Conservation (phyloP, 2,888 invertebrate genomes). For the Smittia sp. region DNA sequence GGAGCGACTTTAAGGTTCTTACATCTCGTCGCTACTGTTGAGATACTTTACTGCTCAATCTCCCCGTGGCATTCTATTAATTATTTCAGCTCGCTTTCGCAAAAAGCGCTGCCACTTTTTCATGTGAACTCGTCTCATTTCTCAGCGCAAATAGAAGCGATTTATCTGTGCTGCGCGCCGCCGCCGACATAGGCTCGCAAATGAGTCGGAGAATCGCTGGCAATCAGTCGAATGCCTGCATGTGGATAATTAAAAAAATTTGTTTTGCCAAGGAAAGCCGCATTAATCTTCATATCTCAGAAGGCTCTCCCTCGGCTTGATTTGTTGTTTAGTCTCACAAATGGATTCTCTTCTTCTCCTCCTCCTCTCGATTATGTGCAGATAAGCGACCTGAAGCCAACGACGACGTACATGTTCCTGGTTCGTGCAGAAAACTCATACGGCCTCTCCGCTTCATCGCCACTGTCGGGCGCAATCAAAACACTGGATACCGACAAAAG, state of each 20-base stretch:
- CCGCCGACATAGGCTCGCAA: neutral
- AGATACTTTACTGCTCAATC: neutral
- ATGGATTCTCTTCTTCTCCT: neutral
- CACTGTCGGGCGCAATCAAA: slow-evolving; percentile 67
- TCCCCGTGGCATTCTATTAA: neutral
- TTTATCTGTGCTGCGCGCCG: neutral
- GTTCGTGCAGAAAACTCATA: slow-evolving; percentile 83
- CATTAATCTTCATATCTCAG: slow-evolving; percentile 8
- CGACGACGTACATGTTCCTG: slow-evolving; percentile 80
- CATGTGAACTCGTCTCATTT: neutral
- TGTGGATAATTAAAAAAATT: slow-evolving; percentile 35
- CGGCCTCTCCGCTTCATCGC: slow-evolving; percentile 79
- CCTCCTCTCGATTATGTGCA: slow-evolving; percentile 45
- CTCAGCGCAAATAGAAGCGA: neutral
- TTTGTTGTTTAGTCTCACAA: neutral
- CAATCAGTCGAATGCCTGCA: slow-evolving; percentile 24
- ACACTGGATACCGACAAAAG: slow-evolving; percentile 57
- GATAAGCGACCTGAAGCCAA: slow-evolving; percentile 68
- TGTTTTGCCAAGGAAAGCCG: neutral
- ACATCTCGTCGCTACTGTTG: neutral
- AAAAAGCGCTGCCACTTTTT: neutral
- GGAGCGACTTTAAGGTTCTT: neutral
- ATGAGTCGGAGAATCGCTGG: slow-evolving; percentile 24
- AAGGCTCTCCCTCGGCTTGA: neutral
- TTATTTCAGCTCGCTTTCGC: neutral